Evolutionary conservation across 2,113 vertebrate species (phyloP), one percentile per base, ranked within the genome.

Genomic region (rat (Rattus norvegicus)): DNA sequence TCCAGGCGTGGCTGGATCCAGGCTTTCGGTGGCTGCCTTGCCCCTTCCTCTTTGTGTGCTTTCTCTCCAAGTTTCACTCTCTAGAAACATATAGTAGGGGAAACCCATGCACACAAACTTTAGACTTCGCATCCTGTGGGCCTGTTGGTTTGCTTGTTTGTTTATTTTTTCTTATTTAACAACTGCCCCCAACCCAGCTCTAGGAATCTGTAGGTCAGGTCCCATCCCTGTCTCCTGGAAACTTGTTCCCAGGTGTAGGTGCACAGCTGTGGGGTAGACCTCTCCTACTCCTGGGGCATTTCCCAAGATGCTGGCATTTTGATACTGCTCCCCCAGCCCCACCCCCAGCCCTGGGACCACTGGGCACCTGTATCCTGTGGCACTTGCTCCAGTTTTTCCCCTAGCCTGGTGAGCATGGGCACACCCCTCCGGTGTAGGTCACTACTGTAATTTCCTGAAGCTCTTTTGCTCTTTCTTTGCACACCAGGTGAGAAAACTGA

Each of bases 181-280:
- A 7, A 10, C 6, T 17, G 1, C 4, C 16, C 49, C 67, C 7
- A 6, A 7, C 24, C 24, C 24, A 63, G 36, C 80, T 76, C 14
- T 12, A n/a, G 33, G 33, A 12, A 0, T 56, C 1, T 10, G 13
- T 24, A 69, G n/a, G 61, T 49, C 2, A 3, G 24, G 65, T n/a
- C 75, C 73, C 54, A 33, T 49, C 39, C 9, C 8, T 14, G 26
- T 65, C 75, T 52, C 52, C 52, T 54, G 11, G 92, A 75, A 54
- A 19, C 0, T 3, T 17, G 0, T 49, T 26, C 7, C 19, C 63
- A 49, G 13, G 10, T 1, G 0, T 0, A 47, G 43, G 77, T 3
- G 12, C 4, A 14, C 4, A 20, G 36, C 36, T 33, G 33, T 2
- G 26, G 77, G 39, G 14, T 30, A 11, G 33, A 65, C 9, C 43